Percentiles rank a stretch among this genome's conserved stretches.
These are phyloP conservation scores for Neogobius melanostomus DNA, from an alignment of 2,113 vertebrate genomes.

Conservation along the genomic window DNA sequence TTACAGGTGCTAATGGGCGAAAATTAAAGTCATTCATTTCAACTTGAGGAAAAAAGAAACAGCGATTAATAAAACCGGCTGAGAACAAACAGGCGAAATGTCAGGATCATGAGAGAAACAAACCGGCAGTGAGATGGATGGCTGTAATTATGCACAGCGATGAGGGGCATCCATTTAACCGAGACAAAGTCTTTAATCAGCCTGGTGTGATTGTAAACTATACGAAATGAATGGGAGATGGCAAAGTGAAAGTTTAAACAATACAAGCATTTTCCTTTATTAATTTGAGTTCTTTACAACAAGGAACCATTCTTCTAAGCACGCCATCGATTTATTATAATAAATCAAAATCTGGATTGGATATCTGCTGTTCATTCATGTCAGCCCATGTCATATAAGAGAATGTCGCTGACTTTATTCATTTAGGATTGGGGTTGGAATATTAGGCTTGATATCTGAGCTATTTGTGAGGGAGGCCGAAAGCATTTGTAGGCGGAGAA, in stretches of 20 bases:
- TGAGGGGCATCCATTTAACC: background rate
- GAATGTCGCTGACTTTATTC: too few species aligned
- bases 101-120: background rate
- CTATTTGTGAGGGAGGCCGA: too few species aligned
- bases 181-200: background rate
- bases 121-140: constrained; percentile 4
- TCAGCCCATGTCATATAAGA: too few species aligned
- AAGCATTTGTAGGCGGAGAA: too few species aligned
- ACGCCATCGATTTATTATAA: too few species aligned
- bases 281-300: too few species aligned
- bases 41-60: background rate
- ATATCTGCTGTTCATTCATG: too few species aligned
- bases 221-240: background rate
- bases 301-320: too few species aligned
- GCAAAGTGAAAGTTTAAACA: background rate
- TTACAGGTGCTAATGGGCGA: background rate
- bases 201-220: background rate
- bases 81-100: background rate
- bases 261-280: background rate
- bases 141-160: background rate
- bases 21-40: background rate
- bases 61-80: background rate
- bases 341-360: too few species aligned
- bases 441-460: too few species aligned
- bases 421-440: too few species aligned